These are phyloP conservation scores for Ibidorhyncha struthersii DNA, from an alignment of 2,113 vertebrate species.

Conservation along the genomic window DNA sequence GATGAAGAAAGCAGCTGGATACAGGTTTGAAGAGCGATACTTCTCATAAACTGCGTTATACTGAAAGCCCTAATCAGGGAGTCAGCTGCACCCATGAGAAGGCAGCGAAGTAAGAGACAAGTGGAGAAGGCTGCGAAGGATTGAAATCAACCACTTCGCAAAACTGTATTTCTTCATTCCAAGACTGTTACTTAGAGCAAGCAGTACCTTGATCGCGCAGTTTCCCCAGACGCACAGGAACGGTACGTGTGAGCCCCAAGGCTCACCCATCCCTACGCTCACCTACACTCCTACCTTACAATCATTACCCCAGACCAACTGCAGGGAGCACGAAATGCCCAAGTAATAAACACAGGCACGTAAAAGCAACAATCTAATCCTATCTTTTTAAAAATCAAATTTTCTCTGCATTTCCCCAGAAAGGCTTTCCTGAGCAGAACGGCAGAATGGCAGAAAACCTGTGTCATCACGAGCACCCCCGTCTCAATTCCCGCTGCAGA, in stretches of 20 bases:
- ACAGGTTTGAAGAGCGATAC: not conserved
- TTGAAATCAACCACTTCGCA: not conserved
- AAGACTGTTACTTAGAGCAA: rapidly evolving
- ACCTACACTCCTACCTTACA: rapidly evolving
- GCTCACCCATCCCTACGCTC: rapidly evolving
- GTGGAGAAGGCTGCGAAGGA: not conserved
- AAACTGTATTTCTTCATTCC: not conserved
- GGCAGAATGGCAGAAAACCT: not conserved
- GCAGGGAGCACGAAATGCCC: not conserved
- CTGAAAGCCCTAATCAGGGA: not conserved
- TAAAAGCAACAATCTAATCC: rapidly evolving
- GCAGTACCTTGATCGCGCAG: rapidly evolving
- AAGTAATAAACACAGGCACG: not conserved
- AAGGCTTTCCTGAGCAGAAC: not conserved
- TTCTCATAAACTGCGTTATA: rapidly evolving
- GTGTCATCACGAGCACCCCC: rapidly evolving
- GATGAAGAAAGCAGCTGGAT: not conserved
- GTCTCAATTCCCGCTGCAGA: not conserved
- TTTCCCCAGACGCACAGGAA: not conserved
- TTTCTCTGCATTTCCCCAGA: not conserved
- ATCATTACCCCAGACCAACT: not conserved
- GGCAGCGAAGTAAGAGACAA: not conserved
- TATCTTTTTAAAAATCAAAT: rapidly evolving
- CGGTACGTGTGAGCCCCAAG: not conserved
- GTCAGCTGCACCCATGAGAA: not conserved